Evolutionary conservation across 2,888 invertebrate species (phyloP), one percentile per base, ranked within the genome.

Genomic region (Megamerina dolium): DNA sequence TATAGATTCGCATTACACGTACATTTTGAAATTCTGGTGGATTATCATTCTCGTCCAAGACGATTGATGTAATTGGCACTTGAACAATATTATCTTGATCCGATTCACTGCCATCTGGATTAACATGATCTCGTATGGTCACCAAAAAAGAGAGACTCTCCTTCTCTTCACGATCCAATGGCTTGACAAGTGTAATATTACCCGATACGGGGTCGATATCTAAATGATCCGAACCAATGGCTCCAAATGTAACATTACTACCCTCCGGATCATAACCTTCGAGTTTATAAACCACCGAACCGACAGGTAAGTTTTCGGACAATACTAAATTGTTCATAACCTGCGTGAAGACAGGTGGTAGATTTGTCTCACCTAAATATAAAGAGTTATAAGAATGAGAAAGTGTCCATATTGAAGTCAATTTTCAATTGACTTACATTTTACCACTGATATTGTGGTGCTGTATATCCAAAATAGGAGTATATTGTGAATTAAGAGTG

Each of bases 31-130:
- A 88, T 44, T 76, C 77, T 6, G 92, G 91, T 23, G 87, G 78
- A 69, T 90, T 91, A 63, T 93, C 92, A 64, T 93, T 92, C 59
- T 87, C 88, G 61, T 93, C 92, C 9, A 87, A 73, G 13, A 93
- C 82, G 48, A 91, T 89, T 47, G 91, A 85, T 21, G 83, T 85
- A 33, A 89, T 83, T 4, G 86, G 83, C 8, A 83, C 81, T 54
- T 81, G 78, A 12, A 87, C 83, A 47, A 87, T 72, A 68, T 88
- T 89, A 54, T 83, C 77, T 41, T 78, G 78, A 12, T 77, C 78
- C 10, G 79, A 79, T 49, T 76, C 74, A n/a, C n/a, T n/a, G 18
- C 73, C 74, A 46, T 73, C 72, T 12, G 71, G 73, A 34, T 75
- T 75, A 3, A 84, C 82, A 52, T 80, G 78, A 62, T 89, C 90